A percentile compares a stretch with the other conserved stretches of the same genome.
phyloP scores from a whole-genome alignment of 2,888 invertebrate genomes.

The Tortricodes alternella region DNA sequence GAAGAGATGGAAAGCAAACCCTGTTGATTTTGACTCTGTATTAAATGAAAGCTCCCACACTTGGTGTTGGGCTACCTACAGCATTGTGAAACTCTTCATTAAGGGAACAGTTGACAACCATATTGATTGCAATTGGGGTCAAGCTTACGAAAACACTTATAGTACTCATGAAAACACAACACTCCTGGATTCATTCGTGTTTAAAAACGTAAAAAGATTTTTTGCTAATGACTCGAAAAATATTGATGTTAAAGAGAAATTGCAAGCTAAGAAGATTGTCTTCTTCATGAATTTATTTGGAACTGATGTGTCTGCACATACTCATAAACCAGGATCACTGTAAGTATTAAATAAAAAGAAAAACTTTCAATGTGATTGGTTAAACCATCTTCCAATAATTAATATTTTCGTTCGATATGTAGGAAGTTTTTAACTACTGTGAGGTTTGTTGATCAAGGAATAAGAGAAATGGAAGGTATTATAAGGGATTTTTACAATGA shows the following conservation, averaged over 20 bases:
- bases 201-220: conserved; percentile 87
- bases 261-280: conserved; percentile 82
- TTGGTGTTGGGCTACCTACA: conserved; percentile 98
- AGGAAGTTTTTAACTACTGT: conserved; percentile 92
- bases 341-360: no score
- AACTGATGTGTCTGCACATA: conserved; percentile 97
- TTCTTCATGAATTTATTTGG: conserved; percentile 97
- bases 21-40: conserved; percentile 97
- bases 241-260: conserved; percentile 61
- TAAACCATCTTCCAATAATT: no score
- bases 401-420: no score
- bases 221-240: conserved; percentile 72
- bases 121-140: conserved; percentile 81
- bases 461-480: conserved; percentile 85
- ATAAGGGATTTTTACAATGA: conserved; percentile 88
- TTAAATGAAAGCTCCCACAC: conserved; percentile 93
- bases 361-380: no score
- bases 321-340: conserved; percentile 94
- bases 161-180: conserved; percentile 71
- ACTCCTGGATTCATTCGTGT: conserved; percentile 94
- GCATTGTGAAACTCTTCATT: conserved; percentile 95
- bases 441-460: conserved; percentile 88
- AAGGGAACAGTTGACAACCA: conserved; percentile 83
- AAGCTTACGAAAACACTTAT: conserved; percentile 81
- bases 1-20: conserved; percentile 98